Conservation (phyloP, 2,797 vertebrate species). For the Helicolenus hilgendorfi region DNA sequence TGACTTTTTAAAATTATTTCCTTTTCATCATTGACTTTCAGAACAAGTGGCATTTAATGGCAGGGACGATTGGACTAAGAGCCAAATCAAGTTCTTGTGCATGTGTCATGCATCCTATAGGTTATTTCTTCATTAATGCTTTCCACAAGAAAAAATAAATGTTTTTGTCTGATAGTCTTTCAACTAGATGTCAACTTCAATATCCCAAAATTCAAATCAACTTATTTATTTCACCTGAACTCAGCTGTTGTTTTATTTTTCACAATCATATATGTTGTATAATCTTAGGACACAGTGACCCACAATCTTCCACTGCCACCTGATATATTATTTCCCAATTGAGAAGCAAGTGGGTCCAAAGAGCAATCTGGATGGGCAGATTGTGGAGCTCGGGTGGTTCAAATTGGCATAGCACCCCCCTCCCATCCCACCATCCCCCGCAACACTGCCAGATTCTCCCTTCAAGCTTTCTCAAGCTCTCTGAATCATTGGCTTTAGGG, state of each 20-base stretch:
- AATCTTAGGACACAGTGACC: background rate
- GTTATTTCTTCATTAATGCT: background rate
- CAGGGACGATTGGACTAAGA: background rate
- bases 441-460: conserved; percentile 62
- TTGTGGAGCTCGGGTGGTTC: conserved; percentile 70
- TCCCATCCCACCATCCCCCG: conserved; percentile 22
- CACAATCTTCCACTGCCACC: conserved; percentile 20
- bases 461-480: conserved; percentile 65
- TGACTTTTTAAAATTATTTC: background rate
- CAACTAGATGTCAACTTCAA: background rate
- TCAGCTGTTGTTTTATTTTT: background rate
- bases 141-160: background rate
- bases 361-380: conserved; percentile 82
- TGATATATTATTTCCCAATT: conserved; percentile 35
- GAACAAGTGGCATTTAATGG: background rate
- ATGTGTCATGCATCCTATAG: background rate
- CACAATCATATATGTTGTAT: background rate
- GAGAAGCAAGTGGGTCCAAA: conserved; percentile 63
- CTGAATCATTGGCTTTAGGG: conserved; percentile 56
- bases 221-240: background rate
- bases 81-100: background rate
- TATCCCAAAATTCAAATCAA: background rate
- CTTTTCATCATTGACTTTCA: background rate
- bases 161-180: background rate
- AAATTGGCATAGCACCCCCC: conserved; percentile 52